Evolutionary conservation across 92 coral and sea anemone genomes (phyloP).

Genomic region (Porites rus): DNA sequence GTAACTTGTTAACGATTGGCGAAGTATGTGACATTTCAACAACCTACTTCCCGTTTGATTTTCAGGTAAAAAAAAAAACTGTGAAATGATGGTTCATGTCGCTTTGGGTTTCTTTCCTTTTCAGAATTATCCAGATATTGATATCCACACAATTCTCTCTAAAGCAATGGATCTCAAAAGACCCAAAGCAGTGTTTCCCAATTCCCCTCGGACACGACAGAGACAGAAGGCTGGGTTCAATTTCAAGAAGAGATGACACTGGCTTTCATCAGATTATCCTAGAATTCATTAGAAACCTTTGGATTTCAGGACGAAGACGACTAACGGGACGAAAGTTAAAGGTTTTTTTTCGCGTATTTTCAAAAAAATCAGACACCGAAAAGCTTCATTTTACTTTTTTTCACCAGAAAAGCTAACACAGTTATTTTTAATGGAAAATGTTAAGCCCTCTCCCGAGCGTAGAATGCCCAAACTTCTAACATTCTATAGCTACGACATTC

Average conservation of each 20-base stretch:
- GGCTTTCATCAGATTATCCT: neutral
- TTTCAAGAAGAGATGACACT: slow-evolving; percentile 72
- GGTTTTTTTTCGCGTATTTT: neutral
- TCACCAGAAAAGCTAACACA: too few relatives aligned
- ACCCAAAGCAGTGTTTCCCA: slow-evolving; percentile 49
- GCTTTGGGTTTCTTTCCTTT: slow-evolving; percentile 12
- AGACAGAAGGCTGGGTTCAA: slow-evolving; percentile 72
- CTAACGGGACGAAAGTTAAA: neutral
- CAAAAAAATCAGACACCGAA: too few relatives aligned
- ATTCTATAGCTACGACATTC: too few relatives aligned
- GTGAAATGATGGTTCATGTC: neutral
- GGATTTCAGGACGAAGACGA: neutral
- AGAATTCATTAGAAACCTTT: neutral
- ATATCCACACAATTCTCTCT: slow-evolving; percentile 85
- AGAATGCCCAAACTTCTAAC: too few relatives aligned
- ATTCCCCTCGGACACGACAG: slow-evolving; percentile 46
- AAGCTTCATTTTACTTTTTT: too few relatives aligned
- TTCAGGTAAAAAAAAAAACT: neutral
- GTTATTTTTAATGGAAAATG: too few relatives aligned
- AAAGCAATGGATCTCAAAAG: slow-evolving; percentile 91
- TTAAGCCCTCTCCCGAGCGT: too few relatives aligned
- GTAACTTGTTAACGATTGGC: too few relatives aligned
- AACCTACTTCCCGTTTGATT: too few relatives aligned
- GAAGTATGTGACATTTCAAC: too few relatives aligned
- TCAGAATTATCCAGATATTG: slow-evolving; percentile 94